phyloP scores from a whole-genome alignment of 2,888 invertebrate genomes.

The Camponotus fellah region DNA sequence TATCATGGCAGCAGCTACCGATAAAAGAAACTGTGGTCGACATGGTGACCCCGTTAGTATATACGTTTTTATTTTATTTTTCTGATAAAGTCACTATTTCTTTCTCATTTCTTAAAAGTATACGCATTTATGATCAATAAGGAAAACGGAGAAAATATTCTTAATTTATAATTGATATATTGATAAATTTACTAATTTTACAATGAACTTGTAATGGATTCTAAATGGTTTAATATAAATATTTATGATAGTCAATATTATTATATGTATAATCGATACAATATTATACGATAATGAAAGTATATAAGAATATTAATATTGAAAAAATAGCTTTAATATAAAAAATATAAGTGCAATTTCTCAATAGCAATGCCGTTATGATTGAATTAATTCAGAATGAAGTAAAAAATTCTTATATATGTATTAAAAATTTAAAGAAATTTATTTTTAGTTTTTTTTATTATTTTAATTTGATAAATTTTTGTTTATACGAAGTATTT shows the following conservation, averaged over 20 bases:
- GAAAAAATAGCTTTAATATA: neutral
- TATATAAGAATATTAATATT: neutral
- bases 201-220: neutral
- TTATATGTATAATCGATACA: neutral
- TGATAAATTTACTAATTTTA: neutral
- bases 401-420: constrained; percentile 5
- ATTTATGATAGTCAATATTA: constrained; percentile 4
- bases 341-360: constrained; percentile 14
- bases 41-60: constrained; percentile 82
- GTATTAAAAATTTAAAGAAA: neutral
- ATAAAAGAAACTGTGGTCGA: constrained; percentile 71
- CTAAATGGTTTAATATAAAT: constrained; percentile 13
- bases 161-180: neutral
- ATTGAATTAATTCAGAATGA: constrained; percentile 3
- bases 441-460: neutral
- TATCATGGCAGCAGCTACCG: constrained; percentile 69
- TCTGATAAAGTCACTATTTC: constrained; percentile 16
- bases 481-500: too few species aligned
- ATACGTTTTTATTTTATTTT: constrained; percentile 22
- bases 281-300: neutral
- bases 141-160: neutral
- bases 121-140: constrained; percentile 7
- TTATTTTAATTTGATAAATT: too few species aligned
- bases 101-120: neutral
- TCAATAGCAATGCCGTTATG: neutral